Evolutionary conservation across 2,797 vertebrate species (phyloP).

Genomic region (Discoglossus pictus): DNA sequence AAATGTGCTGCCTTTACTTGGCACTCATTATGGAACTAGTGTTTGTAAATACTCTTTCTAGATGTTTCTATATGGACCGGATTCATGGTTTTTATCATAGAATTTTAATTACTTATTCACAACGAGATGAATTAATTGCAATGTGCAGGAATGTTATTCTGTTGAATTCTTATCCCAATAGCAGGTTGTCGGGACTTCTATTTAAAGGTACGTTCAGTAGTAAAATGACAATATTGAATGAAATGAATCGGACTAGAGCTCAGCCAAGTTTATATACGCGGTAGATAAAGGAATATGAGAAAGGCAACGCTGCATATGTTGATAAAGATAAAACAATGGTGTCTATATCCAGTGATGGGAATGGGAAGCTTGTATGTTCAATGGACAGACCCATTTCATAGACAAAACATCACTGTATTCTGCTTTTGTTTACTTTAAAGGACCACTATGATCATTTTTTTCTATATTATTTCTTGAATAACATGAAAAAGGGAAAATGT

Average conservation of each 20-base stretch:
- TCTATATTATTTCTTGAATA: too few relatives aligned
- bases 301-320: slow-evolving; percentile 7
- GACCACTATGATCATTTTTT: too few relatives aligned
- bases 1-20: slow-evolving; percentile 68
- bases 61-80: slow-evolving; percentile 35
- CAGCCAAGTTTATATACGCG: slow-evolving; percentile 10
- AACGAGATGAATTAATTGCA: slow-evolving; percentile 16
- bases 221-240: slow-evolving; percentile 1
- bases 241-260: background rate
- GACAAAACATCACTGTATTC: too few relatives aligned
- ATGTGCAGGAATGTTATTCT: slow-evolving; percentile 3
- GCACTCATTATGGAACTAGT: slow-evolving; percentile 58
- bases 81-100: background rate
- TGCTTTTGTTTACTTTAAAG: too few relatives aligned
- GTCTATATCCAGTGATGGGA: slow-evolving; percentile 1
- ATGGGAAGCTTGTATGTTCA: too few relatives aligned
- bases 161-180: slow-evolving; percentile 4
- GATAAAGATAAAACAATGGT: background rate
- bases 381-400: too few relatives aligned
- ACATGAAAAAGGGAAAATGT: too few relatives aligned
- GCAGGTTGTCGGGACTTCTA: background rate
- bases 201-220: slow-evolving; percentile 9
- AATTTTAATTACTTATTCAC: slow-evolving; percentile 28
- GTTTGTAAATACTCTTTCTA: slow-evolving; percentile 37
- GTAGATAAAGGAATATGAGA: background rate